Conservation (phyloP, 2,797 vertebrate species). For the Neosilurus hyrtlii region DNA sequence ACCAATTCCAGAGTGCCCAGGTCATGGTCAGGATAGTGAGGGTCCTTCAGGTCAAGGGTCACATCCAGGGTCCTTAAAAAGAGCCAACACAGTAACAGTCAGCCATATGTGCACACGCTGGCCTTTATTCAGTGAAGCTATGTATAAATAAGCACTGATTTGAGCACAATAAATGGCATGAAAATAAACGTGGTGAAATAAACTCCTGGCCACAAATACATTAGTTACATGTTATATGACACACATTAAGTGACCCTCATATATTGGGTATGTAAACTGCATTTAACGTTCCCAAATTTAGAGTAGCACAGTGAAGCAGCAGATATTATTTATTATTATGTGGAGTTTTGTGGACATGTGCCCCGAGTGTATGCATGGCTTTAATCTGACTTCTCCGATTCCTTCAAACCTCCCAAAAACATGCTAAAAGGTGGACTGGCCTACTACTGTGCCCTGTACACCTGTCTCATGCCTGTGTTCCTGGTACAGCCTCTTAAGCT, state of each 20-base stretch:
- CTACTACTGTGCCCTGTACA: neutral
- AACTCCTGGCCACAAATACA: neutral
- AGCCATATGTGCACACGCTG: neutral
- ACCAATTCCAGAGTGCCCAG: slow-evolving; percentile 83
- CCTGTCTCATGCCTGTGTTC: neutral
- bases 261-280: neutral
- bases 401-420: neutral
- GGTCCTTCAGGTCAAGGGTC: slow-evolving; percentile 85
- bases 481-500: neutral
- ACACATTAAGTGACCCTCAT: neutral
- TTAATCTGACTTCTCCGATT: neutral
- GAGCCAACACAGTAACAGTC: neutral
- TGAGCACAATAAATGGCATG: neutral
- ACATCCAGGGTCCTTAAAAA: slow-evolving; percentile 80
- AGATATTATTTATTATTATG: no score
- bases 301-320: neutral
- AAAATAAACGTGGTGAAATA: neutral
- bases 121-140: neutral
- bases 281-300: neutral
- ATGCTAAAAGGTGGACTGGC: neutral
- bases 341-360: neutral
- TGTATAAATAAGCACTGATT: neutral
- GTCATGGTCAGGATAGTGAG: slow-evolving; percentile 86
- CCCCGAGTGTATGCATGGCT: neutral
- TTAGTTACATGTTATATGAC: neutral